Conservation (phyloP, 2,113 vertebrate species). For the Plecotus auritus region DNA sequence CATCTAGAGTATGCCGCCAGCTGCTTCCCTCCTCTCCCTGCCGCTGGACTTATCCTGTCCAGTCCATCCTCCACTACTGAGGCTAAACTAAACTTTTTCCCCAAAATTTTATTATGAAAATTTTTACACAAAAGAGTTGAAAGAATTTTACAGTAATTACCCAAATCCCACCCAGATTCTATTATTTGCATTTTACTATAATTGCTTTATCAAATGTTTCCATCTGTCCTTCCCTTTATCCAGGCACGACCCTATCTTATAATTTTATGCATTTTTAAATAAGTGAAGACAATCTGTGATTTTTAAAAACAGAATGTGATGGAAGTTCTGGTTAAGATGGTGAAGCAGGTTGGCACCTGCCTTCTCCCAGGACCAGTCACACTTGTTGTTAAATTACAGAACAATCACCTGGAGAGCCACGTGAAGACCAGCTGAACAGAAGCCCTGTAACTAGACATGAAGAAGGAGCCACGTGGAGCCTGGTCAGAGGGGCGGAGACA, state of each 20-base stretch:
- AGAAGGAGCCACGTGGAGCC: neutral
- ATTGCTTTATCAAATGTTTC: neutral
- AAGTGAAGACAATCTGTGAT: neutral
- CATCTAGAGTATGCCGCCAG: neutral
- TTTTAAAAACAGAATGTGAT: neutral
- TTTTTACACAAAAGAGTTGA: neutral
- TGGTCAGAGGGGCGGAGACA: neutral
- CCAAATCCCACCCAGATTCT: neutral
- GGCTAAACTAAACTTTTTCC: neutral
- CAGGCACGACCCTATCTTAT: neutral
- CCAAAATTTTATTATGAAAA: neutral
- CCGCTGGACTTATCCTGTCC: neutral
- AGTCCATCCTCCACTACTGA: neutral
- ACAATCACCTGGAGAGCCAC: neutral
- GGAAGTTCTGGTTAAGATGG: neutral
- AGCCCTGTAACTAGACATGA: neutral
- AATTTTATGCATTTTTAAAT: neutral
- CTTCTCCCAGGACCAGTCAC: neutral
- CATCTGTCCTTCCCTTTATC: neutral
- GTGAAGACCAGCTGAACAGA: neutral
- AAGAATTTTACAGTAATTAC: neutral
- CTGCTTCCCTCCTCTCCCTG: neutral
- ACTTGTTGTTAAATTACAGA: neutral
- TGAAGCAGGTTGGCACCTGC: neutral
- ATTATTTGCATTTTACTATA: neutral